phyloP scores from a whole-genome alignment of 2,888 invertebrate species.

The Diadegma fenestrale region DNA sequence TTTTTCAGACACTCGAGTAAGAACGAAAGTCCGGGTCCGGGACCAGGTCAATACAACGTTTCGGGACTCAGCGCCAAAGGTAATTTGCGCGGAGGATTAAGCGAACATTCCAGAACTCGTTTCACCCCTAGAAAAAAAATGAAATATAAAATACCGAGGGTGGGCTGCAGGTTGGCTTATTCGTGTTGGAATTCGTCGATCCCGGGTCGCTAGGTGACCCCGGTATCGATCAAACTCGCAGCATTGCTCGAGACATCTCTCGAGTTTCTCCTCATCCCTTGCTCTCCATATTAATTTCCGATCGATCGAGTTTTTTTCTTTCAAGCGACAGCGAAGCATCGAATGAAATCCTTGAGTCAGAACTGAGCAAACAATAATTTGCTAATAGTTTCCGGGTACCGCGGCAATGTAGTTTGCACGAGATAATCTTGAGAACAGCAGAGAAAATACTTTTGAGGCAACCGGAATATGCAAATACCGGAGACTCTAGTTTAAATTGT shows the following conservation, averaged over 20 bases:
- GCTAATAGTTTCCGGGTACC: too few species aligned
- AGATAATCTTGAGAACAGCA: too few species aligned
- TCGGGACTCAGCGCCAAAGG: constrained; percentile 94
- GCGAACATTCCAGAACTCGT: background rate
- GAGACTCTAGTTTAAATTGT: too few species aligned
- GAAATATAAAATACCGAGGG: background rate
- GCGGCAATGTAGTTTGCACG: too few species aligned
- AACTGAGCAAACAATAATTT: too few species aligned
- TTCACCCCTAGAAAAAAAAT: background rate
- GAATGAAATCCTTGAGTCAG: too few species aligned
- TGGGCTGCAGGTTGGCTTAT: background rate
- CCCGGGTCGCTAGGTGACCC: background rate
- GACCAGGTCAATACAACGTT: constrained; percentile 96
- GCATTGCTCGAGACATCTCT: background rate
- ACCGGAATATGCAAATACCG: too few species aligned
- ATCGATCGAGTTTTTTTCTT: background rate
- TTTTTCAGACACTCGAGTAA: constrained; percentile 84
- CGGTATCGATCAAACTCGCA: constrained; percentile 67
- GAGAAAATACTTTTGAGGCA: too few species aligned
- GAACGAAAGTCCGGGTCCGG: constrained; percentile 90
- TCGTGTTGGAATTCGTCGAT: background rate
- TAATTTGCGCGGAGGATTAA: constrained; percentile 77
- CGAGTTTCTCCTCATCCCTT: background rate
- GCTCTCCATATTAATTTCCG: background rate
- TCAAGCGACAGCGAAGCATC: background rate